These are phyloP conservation scores for Psophia crepitans DNA, from an alignment of 2,113 vertebrate genomes.

Conservation along the genomic window DNA sequence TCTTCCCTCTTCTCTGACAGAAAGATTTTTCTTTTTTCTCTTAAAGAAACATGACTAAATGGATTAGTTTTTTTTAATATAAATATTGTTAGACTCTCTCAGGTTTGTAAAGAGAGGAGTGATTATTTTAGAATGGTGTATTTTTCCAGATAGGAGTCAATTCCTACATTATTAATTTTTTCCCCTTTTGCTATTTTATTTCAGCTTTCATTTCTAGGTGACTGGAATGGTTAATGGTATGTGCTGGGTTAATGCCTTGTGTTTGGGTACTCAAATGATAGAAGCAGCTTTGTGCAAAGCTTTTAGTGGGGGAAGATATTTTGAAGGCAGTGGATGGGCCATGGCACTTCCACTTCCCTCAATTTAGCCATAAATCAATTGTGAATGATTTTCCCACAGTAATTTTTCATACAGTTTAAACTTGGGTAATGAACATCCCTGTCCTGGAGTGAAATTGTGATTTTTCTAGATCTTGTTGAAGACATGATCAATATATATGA, in stretches of 20 bases:
- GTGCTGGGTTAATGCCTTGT: conserved; percentile 52
- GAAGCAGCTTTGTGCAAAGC: conserved; percentile 56
- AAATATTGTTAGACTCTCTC: background rate
- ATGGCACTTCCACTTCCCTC: conserved; percentile 52
- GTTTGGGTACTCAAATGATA: conserved; percentile 67
- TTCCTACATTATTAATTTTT: conserved; percentile 57
- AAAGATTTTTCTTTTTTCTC: background rate
- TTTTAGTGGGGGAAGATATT: conserved; percentile 64
- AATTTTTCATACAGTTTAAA: conserved; percentile 74
- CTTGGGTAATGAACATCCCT: conserved; percentile 62
- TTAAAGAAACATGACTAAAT: background rate
- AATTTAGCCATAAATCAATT: conserved; percentile 72
- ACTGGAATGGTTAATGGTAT: conserved; percentile 69
- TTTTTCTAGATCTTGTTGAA: conserved; percentile 63
- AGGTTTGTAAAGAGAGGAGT: background rate
- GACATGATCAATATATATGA: conserved; percentile 71
- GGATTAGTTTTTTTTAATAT: background rate
- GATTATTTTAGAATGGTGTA: background rate
- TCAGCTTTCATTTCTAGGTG: conserved; percentile 35
- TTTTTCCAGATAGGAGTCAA: conserved; percentile 58
- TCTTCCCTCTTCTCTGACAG: background rate
- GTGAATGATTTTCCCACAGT: conserved; percentile 56
- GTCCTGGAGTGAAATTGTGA: conserved; percentile 60
- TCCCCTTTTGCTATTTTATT: conserved; percentile 6
- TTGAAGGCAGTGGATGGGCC: conserved; percentile 52